These are phyloP conservation scores for Halichoerus grypus DNA, from an alignment of 2,113 vertebrate genomes.

Conservation along the genomic window DNA sequence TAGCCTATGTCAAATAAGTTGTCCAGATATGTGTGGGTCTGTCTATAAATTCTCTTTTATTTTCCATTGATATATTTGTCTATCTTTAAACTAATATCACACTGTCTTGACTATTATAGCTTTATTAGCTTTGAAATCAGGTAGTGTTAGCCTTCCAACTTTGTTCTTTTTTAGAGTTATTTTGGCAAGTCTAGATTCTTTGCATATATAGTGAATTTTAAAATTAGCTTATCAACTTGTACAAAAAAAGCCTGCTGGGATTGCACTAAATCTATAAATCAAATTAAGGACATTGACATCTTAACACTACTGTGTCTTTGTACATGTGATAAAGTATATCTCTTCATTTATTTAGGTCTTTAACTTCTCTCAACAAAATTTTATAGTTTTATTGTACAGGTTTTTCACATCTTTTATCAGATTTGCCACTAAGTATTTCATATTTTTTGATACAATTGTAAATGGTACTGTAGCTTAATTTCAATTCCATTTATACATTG, in stretches of 20 bases:
- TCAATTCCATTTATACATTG: neutral
- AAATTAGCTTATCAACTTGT: conserved; percentile 11
- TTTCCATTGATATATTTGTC: neutral
- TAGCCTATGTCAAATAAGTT: neutral
- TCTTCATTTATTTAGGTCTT: neutral
- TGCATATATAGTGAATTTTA: conserved; percentile 15
- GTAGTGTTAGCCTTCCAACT: neutral
- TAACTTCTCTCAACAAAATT: neutral
- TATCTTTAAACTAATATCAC: neutral
- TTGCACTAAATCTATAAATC: neutral
- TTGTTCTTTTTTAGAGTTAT: neutral
- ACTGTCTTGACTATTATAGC: neutral
- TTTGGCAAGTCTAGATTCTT: neutral
- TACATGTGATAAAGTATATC: neutral
- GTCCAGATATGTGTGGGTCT: neutral
- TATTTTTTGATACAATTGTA: neutral
- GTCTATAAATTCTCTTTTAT: neutral
- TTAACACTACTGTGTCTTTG: neutral
- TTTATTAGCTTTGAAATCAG: conserved; percentile 5
- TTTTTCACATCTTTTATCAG: neutral
- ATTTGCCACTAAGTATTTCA: neutral
- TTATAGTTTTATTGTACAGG: neutral
- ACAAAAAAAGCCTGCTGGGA: neutral
- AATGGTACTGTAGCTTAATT: conserved; percentile 16
- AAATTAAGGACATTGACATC: neutral